Conservation (phyloP, 2,113 vertebrate genomes). For the Bos taurus region ARS-UCD2.0 NC_037336.1:41461501-41462000, state of each 20-base stretch:
- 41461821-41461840: not conserved
- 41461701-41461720: not conserved
- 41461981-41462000: not conserved
- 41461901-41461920: not conserved
- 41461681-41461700: not conserved
- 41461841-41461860: not conserved
- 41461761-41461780: not conserved
- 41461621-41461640: not conserved
- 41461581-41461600: not conserved
- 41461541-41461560: not conserved
- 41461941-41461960: not conserved
- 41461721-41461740: not conserved
- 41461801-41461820: not conserved
- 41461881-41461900: not conserved
- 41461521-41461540: not conserved
- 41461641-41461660: not conserved
- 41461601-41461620: not conserved
- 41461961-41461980: not conserved
- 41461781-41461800: not conserved
- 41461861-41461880: not conserved
- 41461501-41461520: not conserved
- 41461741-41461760: constrained; percentile 1
- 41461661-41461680: not conserved
- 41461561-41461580: not conserved
- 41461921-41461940: not conserved